These are phyloP conservation scores for Columbina picui DNA, from an alignment of 2,113 vertebrate species.

Conservation along the genomic window DNA sequence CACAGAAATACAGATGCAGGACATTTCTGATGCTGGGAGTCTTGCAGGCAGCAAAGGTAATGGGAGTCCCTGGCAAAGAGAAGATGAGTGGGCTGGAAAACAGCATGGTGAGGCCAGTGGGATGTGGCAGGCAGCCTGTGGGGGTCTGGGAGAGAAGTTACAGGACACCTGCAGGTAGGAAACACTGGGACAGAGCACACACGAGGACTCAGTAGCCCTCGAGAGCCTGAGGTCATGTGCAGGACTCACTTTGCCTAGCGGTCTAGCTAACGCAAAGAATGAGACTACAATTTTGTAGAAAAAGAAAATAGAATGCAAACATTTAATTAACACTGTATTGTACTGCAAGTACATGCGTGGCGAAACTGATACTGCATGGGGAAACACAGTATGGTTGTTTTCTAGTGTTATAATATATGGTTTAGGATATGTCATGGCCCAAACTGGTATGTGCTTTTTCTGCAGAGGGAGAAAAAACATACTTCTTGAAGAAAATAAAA, in stretches of 20 bases:
- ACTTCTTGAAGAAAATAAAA: background rate
- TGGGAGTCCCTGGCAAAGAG: rapidly evolving
- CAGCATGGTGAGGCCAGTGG: background rate
- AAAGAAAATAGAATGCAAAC: background rate
- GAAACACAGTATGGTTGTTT: background rate
- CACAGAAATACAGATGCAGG: background rate
- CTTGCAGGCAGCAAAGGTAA: background rate
- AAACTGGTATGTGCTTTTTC: background rate
- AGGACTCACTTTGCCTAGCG: background rate
- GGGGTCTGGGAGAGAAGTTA: background rate
- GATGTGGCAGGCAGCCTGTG: background rate
- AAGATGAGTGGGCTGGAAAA: background rate
- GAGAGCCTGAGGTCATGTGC: background rate
- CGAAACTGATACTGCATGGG: background rate
- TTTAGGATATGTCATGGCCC: background rate
- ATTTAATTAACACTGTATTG: background rate
- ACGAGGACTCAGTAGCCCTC: background rate
- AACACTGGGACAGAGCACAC: background rate
- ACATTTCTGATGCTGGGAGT: background rate
- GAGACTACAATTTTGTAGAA: background rate
- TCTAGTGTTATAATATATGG: background rate
- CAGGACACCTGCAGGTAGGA: background rate
- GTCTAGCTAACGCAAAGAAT: background rate
- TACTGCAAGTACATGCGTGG: background rate
- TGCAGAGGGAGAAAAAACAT: background rate